Evolutionary conservation across 2,113 vertebrate species (phyloP), one percentile per base, ranked within the genome.

Genomic region (Rhinoptilus africanus): DNA sequence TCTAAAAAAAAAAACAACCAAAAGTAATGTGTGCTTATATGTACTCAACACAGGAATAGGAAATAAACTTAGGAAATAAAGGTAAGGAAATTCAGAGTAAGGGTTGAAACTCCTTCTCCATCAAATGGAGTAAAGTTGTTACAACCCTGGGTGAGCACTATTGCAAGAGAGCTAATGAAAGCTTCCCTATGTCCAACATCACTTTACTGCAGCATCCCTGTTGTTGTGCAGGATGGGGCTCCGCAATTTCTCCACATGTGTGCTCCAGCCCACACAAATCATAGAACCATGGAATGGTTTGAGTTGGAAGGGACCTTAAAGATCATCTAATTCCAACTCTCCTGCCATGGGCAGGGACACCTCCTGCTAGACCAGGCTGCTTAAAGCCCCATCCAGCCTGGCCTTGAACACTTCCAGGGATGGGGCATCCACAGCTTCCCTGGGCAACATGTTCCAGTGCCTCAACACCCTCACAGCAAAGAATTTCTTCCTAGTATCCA

Each of bases 201-300:
- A 35, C 17, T 57, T 35, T 35, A 24, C 37, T 35, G 37, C 43
- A 53, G 37, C 37, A 20, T 34, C 45, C 16, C 37, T 26, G 8
- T 27, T 1, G 0, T 10, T 10, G 7, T 34, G 47, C 13, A 37
- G 47, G 59, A 35, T 35, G 24, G 21, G 32, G 26, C 30, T 24
- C 27, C 34, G 26, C 0, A 1, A 30, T 48, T 69, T 2, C 34
- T 79, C 22, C n/a, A 30, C 20, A 37, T 1, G 0, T 3, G 10
- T 18, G 24, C 18, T 69, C 51, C 14, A 54, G 22, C 26, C 66
- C 22, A 53, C 26, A 22, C 34, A 68, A 35, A 8, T 48, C 47
- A 48, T 22, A 48, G 47, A 22, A 48, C 10, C 47, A 22, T 12
- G 11, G 21, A 48, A 48, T 2, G 47, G 47, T 48, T 48, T 1